Base-by-base conservation (phyloP, 37 sponge, comb jelly and placozoan genomes). In the Tethya wilhelma region DNA sequence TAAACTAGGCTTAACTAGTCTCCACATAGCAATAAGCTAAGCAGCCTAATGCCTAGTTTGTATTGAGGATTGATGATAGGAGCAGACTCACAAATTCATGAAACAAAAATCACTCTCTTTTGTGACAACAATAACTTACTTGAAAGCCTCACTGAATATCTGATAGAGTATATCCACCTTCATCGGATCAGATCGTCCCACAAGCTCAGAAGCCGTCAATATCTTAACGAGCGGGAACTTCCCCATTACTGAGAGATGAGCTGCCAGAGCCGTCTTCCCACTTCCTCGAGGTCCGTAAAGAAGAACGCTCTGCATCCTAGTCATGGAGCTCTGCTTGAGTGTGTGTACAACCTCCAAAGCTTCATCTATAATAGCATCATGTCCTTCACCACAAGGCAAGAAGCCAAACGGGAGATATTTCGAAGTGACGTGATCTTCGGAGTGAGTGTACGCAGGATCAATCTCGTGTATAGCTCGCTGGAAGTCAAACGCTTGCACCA, bases 221-320 rank as follows among this genome's bases (percentile, higher is more conserved):
- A 87, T 80, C 87, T 77, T 88, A 23, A 88, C 66, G 40, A 71
- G 77, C 12, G 83, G 44, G 78, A 88, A 88, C 32, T 82, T 81
- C 46, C 83, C 84, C 45, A 88, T 66, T 64, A 71, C 42, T 38
- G 89, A 77, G 30, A 88, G 14, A 43, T 88, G 89, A 33, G 77
- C 83, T 29, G 89, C 77, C 12, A 88, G 62, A 14, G 81, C 42
- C 1, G 89, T 88, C 69, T 88, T 88, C 0, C 89, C 89, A 69
- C 81, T 88, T 38, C 89, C 88, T 56, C 77, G 56, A 9, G 82
- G 88, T 36, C 88, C 88, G 58, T 87, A 81, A 12, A 87, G 70
- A 0, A 87, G 77, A 25, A 81, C 12, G 3, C 77, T 44, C 41
- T 81, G 82, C 38, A 87, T 26, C 25, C 76, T 41, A 67, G 77